These are phyloP conservation scores for Sphaerophoria taeniata DNA, from an alignment of 2,888 invertebrate species.

Conservation along the genomic window DNA sequence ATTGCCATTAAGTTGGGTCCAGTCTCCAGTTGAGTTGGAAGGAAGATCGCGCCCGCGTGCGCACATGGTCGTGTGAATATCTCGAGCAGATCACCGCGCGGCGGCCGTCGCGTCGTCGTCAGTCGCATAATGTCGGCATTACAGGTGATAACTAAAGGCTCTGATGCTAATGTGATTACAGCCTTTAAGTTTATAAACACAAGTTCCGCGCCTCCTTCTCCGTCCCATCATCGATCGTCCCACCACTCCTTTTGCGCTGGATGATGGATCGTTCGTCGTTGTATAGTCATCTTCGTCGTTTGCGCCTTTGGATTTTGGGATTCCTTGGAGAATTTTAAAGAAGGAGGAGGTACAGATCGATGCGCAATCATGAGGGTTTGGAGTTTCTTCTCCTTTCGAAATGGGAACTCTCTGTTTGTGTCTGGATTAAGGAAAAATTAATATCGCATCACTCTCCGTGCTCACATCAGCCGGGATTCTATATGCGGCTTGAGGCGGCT, in stretches of 20 bases:
- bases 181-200: constrained; percentile 83
- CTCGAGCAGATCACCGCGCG: constrained; percentile 63
- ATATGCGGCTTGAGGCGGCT: constrained; percentile 16
- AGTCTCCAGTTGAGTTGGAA: background rate
- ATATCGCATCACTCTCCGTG: constrained; percentile 70
- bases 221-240: no score
- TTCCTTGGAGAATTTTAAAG: constrained; percentile 53
- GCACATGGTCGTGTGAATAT: constrained; percentile 73
- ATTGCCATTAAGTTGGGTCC: background rate
- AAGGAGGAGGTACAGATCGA: constrained; percentile 69
- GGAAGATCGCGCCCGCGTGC: constrained; percentile 70
- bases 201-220: constrained; percentile 70
- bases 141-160: constrained; percentile 81
- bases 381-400: constrained; percentile 46
- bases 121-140: constrained; percentile 78
- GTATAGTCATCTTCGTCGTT: background rate
- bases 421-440: constrained; percentile 70
- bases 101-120: constrained; percentile 33
- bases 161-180: constrained; percentile 83
- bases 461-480: background rate
- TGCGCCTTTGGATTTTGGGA: constrained; percentile 48
- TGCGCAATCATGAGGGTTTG: constrained; percentile 60
- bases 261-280: constrained; percentile 58
- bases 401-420: constrained; percentile 45
- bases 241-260: constrained; percentile 41